These are phyloP conservation scores for Neoarius graeffei DNA, from an alignment of 2,113 vertebrate species.

Conservation along the genomic window DNA sequence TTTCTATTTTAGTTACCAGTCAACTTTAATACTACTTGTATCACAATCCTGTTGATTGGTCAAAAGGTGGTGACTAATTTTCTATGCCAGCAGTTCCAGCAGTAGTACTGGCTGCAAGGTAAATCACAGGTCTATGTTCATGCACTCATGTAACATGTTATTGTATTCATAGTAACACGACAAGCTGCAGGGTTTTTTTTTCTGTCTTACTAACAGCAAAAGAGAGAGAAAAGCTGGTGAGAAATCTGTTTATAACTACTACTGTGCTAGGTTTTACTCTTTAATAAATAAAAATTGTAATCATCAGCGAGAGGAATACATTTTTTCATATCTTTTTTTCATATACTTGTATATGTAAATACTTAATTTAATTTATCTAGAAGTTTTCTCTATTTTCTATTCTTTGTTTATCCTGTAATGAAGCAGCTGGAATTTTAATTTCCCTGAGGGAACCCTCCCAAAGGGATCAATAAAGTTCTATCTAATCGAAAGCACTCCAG, in stretches of 20 bases:
- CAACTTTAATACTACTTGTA: too few species aligned
- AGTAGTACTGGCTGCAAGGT: neutral
- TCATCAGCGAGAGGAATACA: neutral
- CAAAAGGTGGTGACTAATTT: neutral
- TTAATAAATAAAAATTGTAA: neutral
- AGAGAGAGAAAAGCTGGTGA: neutral
- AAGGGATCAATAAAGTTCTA: too few species aligned
- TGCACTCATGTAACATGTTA: neutral
- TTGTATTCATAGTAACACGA: neutral
- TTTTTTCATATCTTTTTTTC: too few species aligned
- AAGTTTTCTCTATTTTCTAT: too few species aligned
- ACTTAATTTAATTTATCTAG: too few species aligned
- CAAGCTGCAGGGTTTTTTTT: neutral
- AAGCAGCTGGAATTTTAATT: too few species aligned
- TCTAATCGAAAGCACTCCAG: neutral
- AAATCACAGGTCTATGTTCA: slow-evolving; percentile 4
- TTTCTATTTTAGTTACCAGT: neutral
- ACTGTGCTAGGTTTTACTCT: neutral
- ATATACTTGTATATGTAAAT: too few species aligned
- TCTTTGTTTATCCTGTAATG: too few species aligned
- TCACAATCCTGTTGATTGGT: neutral
- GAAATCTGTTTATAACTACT: neutral
- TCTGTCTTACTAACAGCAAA: neutral
- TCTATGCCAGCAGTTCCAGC: neutral
- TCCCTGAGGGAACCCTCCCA: too few species aligned